phyloP scores from a whole-genome alignment of 2,797 vertebrate species.

The Xenentodon cancila region DNA sequence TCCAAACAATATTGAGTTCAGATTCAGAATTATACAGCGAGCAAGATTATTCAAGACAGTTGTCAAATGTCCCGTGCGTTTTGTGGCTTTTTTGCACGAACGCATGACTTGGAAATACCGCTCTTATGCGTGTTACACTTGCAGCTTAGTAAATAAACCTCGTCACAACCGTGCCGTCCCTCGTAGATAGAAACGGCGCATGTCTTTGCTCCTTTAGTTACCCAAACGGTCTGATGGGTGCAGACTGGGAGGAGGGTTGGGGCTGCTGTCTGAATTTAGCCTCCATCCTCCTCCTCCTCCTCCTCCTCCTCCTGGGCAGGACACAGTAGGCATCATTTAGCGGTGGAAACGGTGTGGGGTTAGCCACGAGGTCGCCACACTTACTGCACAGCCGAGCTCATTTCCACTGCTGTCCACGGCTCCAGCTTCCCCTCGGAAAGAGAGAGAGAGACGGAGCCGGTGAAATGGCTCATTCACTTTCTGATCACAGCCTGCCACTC shows the following conservation, averaged over 20 bases:
- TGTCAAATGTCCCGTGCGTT: too few relatives aligned
- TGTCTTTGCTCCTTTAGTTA: slow-evolving; percentile 21
- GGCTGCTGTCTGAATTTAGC: slow-evolving; percentile 1
- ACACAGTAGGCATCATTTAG: slow-evolving; percentile 75
- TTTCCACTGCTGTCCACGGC: slow-evolving; percentile 77
- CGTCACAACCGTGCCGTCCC: slow-evolving; percentile 13
- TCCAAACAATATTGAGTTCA: too few relatives aligned
- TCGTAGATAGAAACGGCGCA: slow-evolving; percentile 15
- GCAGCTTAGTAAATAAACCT: not conserved
- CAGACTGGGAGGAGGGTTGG: slow-evolving; percentile 1
- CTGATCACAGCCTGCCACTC: slow-evolving; percentile 74
- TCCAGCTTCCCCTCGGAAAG: slow-evolving; percentile 48
- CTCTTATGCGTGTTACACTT: not conserved
- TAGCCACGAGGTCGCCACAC: slow-evolving; percentile 76
- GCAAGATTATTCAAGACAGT: too few relatives aligned
- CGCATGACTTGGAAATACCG: too few relatives aligned
- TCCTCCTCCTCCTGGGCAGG: slow-evolving; percentile 47
- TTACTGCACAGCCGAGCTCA: slow-evolving; percentile 80
- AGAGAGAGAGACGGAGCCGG: slow-evolving; percentile 44
- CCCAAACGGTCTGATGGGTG: slow-evolving; percentile 21
- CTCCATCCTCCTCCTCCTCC: slow-evolving; percentile 18
- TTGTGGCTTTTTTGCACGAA: not conserved
- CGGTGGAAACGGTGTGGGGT: slow-evolving; percentile 63
- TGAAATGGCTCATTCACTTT: slow-evolving; percentile 82
- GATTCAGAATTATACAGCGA: too few relatives aligned